Conservation (phyloP, 2,888 invertebrate genomes). For the Melikaiella ostensackeni region DNA sequence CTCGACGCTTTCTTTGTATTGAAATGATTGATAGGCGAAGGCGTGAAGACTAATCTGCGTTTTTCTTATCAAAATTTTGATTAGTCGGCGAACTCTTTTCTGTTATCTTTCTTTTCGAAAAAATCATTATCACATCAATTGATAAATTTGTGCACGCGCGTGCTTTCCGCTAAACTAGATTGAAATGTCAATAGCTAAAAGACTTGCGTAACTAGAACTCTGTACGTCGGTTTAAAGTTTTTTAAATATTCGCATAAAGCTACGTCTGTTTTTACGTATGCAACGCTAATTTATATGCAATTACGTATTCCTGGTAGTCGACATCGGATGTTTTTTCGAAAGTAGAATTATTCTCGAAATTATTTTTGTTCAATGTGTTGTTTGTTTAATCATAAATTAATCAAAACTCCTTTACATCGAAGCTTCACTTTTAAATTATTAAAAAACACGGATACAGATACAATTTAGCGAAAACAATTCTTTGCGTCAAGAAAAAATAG, state of each 20-base stretch:
- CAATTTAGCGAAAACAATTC: too few relatives aligned
- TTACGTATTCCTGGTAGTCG: not conserved
- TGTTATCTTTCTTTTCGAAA: not conserved
- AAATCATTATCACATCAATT: not conserved
- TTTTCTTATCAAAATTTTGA: not conserved
- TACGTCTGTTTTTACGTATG: not conserved
- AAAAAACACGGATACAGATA: too few relatives aligned
- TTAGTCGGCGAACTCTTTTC: not conserved
- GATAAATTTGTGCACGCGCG: not conserved
- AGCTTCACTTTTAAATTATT: too few relatives aligned
- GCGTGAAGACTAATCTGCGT: not conserved
- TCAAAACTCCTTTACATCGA: not conserved
- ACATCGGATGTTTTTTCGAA: not conserved
- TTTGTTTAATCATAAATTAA: too few relatives aligned
- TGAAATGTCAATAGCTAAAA: not conserved
- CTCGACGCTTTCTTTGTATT: not conserved
- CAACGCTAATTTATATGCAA: not conserved
- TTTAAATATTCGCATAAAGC: not conserved
- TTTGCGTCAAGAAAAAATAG: not conserved
- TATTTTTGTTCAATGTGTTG: not conserved
- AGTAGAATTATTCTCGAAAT: not conserved
- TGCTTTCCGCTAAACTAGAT: not conserved
- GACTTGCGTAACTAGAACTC: not conserved
- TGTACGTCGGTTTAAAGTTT: not conserved
- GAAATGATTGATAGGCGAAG: not conserved